A percentile compares a stretch with the other conserved stretches of the same genome.
Conservation (phyloP, 2,888 invertebrate species). For the Cylindroiulus punctatus region DNA sequence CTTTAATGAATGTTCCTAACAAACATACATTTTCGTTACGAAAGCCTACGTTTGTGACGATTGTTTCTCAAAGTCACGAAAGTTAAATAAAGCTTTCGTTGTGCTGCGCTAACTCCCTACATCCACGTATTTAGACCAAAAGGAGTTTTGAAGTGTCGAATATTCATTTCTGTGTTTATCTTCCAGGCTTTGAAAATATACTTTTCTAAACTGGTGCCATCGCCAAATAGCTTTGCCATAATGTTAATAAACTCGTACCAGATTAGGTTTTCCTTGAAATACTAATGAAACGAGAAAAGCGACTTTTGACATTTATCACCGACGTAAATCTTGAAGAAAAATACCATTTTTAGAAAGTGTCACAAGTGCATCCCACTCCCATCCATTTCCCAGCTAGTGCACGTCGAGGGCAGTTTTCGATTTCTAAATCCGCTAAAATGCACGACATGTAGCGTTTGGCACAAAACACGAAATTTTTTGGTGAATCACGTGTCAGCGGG, state of each 20-base stretch:
- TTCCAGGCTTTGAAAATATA: not conserved
- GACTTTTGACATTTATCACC: conserved; percentile 21
- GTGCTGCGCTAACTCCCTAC: no score
- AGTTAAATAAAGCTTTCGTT: no score
- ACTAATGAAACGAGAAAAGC: not conserved
- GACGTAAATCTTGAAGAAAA: not conserved
- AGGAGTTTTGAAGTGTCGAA: not conserved
- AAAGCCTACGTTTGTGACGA: no score
- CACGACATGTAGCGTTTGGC: not conserved
- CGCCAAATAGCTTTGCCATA: not conserved
- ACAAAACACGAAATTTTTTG: not conserved
- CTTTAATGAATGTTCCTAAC: no score
- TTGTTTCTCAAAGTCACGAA: no score
- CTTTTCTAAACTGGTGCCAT: not conserved
- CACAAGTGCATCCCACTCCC: conserved; percentile 5
- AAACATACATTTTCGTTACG: no score
- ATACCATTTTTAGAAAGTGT: conserved; percentile 48
- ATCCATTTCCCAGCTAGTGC: not conserved
- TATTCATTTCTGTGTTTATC: not conserved
- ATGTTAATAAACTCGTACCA: conserved; percentile 37
- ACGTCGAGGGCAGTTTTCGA: conserved; percentile 15
- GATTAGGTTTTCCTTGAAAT: conserved; percentile 2
- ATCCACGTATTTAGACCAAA: no score
- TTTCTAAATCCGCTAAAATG: conserved; percentile 5
- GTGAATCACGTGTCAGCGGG: not conserved